phyloP scores from a whole-genome alignment of 2,797 vertebrate species.

The Poecilia picta region DNA sequence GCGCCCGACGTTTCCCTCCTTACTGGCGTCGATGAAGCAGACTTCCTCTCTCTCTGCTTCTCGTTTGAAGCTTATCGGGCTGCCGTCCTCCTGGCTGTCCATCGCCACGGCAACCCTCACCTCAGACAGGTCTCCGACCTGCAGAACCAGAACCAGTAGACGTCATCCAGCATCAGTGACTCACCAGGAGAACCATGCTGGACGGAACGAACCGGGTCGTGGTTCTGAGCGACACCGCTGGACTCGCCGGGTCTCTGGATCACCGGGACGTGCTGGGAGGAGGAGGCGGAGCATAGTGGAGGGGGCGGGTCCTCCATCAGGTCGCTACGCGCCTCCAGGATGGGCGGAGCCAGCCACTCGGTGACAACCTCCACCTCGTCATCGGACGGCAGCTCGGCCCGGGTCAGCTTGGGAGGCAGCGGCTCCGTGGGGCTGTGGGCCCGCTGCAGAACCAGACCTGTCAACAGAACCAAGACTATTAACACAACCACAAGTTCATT shows the following conservation, averaged over 20 bases:
- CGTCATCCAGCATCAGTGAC: not conserved
- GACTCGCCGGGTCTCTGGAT: slow-evolving; percentile 76
- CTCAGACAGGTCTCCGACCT: slow-evolving; percentile 10
- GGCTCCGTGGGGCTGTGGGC: slow-evolving; percentile 27
- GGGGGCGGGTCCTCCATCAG: slow-evolving; percentile 29
- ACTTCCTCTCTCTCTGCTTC: slow-evolving; percentile 39
- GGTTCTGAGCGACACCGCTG: not conserved
- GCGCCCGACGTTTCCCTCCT: slow-evolving; percentile 92
- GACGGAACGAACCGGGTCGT: slow-evolving; percentile 22
- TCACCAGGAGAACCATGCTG: not conserved
- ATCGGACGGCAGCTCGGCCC: slow-evolving; percentile 67
- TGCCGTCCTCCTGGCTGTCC: not conserved
- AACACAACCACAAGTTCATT: too few relatives aligned
- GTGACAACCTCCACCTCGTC: slow-evolving; percentile 84
- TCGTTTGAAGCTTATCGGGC: slow-evolving; percentile 27
- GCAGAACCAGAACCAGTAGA: not conserved
- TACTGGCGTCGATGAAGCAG: slow-evolving; percentile 88
- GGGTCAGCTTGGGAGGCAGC: slow-evolving; percentile 43
- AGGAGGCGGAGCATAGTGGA: not conserved
- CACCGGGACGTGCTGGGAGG: slow-evolving; percentile 64
- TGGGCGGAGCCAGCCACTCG: slow-evolving; percentile 75
- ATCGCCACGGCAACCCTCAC: not conserved
- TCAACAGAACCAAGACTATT: too few relatives aligned
- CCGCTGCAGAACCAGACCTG: slow-evolving; percentile 74
- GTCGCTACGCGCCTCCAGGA: slow-evolving; percentile 40